Percentiles rank a stretch among this genome's conserved stretches.
These are phyloP conservation scores for Rhopalosiphum padi DNA, from an alignment of 1,140 invertebrate genomes.

Conservation along the genomic window DNA sequence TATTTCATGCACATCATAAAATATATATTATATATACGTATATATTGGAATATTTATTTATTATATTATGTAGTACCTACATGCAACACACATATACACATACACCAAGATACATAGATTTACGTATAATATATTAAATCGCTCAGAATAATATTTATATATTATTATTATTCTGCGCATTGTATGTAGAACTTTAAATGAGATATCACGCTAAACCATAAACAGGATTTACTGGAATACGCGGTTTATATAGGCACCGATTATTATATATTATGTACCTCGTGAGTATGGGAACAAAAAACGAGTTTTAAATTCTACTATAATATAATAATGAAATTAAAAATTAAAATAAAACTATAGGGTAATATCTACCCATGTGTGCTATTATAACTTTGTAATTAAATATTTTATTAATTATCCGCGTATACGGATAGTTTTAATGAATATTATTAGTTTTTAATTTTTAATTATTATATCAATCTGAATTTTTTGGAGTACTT, in stretches of 20 bases:
- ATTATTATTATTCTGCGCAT: slow-evolving; percentile 40
- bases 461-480: slow-evolving; percentile 23
- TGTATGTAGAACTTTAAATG: slow-evolving; percentile 20
- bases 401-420: slow-evolving; percentile 25
- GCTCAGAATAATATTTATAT: slow-evolving; percentile 20
- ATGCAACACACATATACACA: neutral
- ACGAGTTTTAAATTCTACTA: slow-evolving; percentile 12
- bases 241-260: no score
- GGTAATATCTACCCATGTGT: neutral
- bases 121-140: slow-evolving; percentile 15
- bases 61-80: neutral
- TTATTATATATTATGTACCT: neutral
- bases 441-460: slow-evolving; percentile 17
- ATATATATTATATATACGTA: neutral
- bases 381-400: neutral
- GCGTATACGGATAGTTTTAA: neutral
- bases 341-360: neutral
- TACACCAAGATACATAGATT: neutral
- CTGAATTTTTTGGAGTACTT: neutral
- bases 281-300: neutral
- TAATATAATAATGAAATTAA: slow-evolving; percentile 6
- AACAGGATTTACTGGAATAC: slow-evolving; percentile 50
- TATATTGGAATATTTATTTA: neutral
- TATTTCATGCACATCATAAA: neutral
- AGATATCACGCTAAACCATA: slow-evolving; percentile 42